Base-by-base conservation (phyloP, 2,888 invertebrate species). In the Chrysopilus asiliformis region DNA sequence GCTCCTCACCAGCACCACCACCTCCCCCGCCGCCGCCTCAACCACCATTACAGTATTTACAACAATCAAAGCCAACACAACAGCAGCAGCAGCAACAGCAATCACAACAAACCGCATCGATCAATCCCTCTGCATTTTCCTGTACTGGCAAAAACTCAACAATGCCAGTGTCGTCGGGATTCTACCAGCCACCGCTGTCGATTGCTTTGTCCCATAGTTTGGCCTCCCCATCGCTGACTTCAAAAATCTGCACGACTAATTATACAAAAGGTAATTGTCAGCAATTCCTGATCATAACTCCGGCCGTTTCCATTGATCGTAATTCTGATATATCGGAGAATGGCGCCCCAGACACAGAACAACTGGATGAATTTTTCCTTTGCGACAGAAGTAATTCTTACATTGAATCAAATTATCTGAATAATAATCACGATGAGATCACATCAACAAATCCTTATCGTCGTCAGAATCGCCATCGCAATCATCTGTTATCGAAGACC, bases 241-340 rank as follows among this genome's bases (percentile, higher is more conserved):
- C 31, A 4, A 9, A 18, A 20, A 20, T 19, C 19, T n/a, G 33
- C 16, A 12, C 39, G 19, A 39, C 29, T 14, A 34, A 35, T 27
- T 46, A 49, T 25, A 49, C 53, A 32, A 59, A 58, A 47, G 58
- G 56, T 34, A 55, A 55, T 46, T n/a, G n/a, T n/a, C n/a, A n/a
- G n/a, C 60, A 61, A 51, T 61, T 60, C 45, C 56, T 62, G 55
- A 59, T 62, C 41, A 58, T 63, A 36, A 61, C 59, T 33, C 62
- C 62, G 38, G 62, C 60, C 41, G 62, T 63, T 20, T 58, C 59
- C 9, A 63, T 63, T 32, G 62, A 63, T 50, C 55, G 60, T 33
- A 55, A 57, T 45, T 40, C 38, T 20, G 32, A 41, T 8, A 40
- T 34, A 31, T 32, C 13, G 25, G 34, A 12, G 27, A 35, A 29